Percentiles rank a stretch among this genome's conserved stretches.
Conservation (phyloP, 2,888 invertebrate species). For the Orthosia gothica region DNA sequence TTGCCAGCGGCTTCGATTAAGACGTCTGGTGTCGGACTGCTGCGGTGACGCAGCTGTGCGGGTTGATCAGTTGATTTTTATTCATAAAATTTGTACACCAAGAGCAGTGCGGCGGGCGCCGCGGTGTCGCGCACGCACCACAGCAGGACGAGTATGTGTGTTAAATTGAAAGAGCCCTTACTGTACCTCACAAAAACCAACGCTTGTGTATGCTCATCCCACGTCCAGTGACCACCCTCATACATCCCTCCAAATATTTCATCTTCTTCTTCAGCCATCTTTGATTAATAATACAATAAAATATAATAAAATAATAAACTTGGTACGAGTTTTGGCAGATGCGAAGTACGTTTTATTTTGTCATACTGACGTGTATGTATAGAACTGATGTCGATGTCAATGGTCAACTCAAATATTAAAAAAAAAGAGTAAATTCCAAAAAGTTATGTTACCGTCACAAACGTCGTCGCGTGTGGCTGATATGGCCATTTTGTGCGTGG, state of each 20-base stretch:
- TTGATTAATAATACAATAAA: neutral
- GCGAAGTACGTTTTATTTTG: neutral
- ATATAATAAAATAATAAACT: neutral
- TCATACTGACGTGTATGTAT: neutral
- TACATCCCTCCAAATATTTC: slow-evolving; percentile 83
- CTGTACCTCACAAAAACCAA: slow-evolving; percentile 81
- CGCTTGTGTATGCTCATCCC: slow-evolving; percentile 82
- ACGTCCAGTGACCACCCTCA: slow-evolving; percentile 90
- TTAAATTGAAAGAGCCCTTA: too few relatives aligned
- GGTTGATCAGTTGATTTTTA: too few relatives aligned
- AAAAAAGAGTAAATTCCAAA: neutral
- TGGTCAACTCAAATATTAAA: neutral
- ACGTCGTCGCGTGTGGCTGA: neutral
- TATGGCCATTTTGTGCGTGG: neutral
- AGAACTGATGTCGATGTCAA: neutral
- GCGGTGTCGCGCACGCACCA: too few relatives aligned
- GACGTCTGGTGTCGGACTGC: too few relatives aligned
- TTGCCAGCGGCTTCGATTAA: neutral
- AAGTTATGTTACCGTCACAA: slow-evolving; percentile 13
- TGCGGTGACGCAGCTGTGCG: too few relatives aligned
- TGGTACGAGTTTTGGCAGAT: neutral
- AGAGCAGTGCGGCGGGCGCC: too few relatives aligned
- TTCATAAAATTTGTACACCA: too few relatives aligned
- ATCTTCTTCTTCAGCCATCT: slow-evolving; percentile 79
- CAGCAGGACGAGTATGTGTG: too few relatives aligned